These are phyloP conservation scores for Akabosia matsudoensis DNA, from an alignment of 1,140 invertebrate genomes.

Conservation along the genomic window DNA sequence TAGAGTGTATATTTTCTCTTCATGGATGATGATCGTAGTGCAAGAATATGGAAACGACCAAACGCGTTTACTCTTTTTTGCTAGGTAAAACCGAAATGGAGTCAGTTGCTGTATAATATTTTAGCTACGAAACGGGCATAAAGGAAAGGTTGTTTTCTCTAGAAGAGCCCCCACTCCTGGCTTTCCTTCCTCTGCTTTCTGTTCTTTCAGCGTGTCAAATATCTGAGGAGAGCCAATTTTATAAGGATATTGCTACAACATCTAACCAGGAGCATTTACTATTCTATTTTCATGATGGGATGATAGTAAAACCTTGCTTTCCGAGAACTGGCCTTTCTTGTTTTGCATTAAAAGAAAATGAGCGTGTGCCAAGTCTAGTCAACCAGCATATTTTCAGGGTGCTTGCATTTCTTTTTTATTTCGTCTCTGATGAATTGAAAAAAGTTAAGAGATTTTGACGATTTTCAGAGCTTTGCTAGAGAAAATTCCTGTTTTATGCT, in stretches of 20 bases:
- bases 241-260: neutral
- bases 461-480: no score
- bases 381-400: neutral
- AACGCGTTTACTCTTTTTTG: neutral
- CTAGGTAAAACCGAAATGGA: constrained; percentile 20
- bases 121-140: neutral
- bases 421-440: neutral
- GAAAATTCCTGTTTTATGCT: no score
- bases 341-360: neutral
- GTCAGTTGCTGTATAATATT: constrained; percentile 10
- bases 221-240: constrained; percentile 16
- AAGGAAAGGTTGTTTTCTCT: neutral
- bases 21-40: neutral
- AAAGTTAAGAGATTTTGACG: no score
- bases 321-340: neutral
- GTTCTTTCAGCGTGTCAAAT: neutral
- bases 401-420: no score
- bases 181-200: neutral
- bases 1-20: neutral
- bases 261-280: no score
- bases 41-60: neutral
- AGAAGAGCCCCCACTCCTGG: neutral
- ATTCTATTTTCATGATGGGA: neutral
- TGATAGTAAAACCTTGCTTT: neutral
- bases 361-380: neutral